Evolutionary conservation across 2,113 vertebrate species (phyloP).

Genomic region (Pomatostomus ruficeps): DNA sequence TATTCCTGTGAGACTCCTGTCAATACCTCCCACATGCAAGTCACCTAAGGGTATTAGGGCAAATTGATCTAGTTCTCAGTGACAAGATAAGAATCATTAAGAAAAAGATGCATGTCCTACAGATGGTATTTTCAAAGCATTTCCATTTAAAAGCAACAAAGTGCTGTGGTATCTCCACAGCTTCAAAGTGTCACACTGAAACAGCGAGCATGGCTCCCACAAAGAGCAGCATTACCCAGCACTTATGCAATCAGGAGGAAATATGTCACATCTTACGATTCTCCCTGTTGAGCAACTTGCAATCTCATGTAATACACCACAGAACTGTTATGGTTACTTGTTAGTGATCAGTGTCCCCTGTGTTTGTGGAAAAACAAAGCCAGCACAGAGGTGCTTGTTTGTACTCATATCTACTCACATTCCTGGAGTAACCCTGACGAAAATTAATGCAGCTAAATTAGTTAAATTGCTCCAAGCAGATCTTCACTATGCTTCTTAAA

Average conservation of each 20-base stretch:
- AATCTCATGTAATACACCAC: slow-evolving; percentile 11
- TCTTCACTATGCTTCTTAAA: neutral
- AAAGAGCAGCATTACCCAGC: neutral
- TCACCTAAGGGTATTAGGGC: neutral
- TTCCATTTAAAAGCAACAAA: neutral
- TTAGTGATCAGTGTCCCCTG: slow-evolving; percentile 48
- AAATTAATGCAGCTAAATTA: neutral
- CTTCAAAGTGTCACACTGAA: neutral
- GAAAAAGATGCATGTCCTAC: neutral
- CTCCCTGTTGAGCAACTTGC: slow-evolving; percentile 50
- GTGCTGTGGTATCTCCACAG: neutral
- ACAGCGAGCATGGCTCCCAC: neutral
- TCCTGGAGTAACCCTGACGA: neutral
- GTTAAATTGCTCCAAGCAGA: neutral
- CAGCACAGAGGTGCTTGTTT: neutral
- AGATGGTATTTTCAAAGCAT: neutral
- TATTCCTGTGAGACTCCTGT: neutral
- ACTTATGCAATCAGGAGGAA: slow-evolving; percentile 59
- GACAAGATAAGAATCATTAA: neutral
- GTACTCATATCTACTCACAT: neutral
- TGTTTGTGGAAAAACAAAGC: neutral
- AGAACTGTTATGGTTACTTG: neutral
- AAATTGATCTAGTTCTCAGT: neutral
- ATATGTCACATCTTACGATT: slow-evolving; percentile 13
- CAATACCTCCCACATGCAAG: neutral